Evolutionary conservation across 64 coral and sea anemone genomes (phyloP), one percentile per base, ranked within the genome.

Genomic region (Montipora foliosa): DNA sequence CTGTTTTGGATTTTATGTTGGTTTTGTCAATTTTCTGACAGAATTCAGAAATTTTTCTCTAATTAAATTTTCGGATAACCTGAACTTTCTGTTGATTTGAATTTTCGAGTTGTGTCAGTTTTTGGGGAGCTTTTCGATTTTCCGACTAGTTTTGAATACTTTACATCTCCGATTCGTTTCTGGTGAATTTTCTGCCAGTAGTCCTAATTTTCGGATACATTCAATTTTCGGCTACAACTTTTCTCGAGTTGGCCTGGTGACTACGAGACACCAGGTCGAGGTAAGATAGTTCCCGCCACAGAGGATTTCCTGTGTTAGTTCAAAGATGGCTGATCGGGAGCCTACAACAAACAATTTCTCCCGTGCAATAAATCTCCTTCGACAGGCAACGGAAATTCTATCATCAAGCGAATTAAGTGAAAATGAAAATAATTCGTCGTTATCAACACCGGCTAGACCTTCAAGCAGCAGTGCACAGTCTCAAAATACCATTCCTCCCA

Each of bases 311-410:
- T 17, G 9, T 66, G 61, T 66, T 66, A 14, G 15, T 66, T 66
- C 61, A 9, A 66, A 15, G 61, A 66, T 66, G 61, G 61, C 61
- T 12, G 61, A 66, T 66, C 6, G 61, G 61, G 74, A 76, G 74
- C 74, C 74, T 76, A 37, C 74, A 45, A 11, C 74, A 46, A 76
- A 76, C 61, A 66, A 66, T 76, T 76, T 76, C 11, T 76, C 74
- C 11, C 24, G 3, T 14, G 74, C 74, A 7, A 46, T 76, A 45
- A 76, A 76, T 46, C 74, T 76, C 25, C 74, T 76, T 11, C 74
- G 74, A 9, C 74, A 76, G 74, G 74, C 74, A 76, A 76, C 25
- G 12, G 74, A 76, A 76, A 76, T 76, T 76, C 74, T 76, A 14
- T 76, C 74, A 45, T 76, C 74, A 76, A 76, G 74, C 15, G 25